Conservation (phyloP, 2,888 invertebrate species). For the Drosophila mercatorum region DNA sequence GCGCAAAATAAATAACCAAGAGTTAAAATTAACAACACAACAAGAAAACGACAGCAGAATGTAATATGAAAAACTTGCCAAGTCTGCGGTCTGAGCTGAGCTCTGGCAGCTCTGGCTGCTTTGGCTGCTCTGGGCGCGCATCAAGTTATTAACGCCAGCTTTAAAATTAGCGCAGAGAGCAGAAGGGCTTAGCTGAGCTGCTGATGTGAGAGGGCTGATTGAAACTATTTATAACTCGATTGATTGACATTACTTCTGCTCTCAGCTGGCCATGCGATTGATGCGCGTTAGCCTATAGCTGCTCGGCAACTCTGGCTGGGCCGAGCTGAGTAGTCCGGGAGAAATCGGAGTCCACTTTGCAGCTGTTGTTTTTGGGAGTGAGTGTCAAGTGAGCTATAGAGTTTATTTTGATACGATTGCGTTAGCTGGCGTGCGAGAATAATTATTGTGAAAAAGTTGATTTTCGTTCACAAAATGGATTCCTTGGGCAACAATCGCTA, state of each 20-base stretch:
- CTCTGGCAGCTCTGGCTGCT: too few relatives aligned
- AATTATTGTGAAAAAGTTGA: conserved; percentile 5
- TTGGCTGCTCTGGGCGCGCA: too few relatives aligned
- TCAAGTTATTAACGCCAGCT: conserved; percentile 17
- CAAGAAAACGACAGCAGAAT: not conserved
- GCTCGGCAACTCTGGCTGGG: not conserved
- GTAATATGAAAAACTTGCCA: conserved; percentile 10
- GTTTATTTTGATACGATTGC: conserved; percentile 3
- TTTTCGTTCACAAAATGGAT: conserved; percentile 19
- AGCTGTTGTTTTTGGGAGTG: too few relatives aligned
- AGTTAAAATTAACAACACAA: not conserved
- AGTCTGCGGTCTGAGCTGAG: conserved; percentile 33
- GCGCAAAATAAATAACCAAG: conserved; percentile 17
- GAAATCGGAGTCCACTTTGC: not conserved
- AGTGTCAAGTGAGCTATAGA: not conserved
- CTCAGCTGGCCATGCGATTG: not conserved
- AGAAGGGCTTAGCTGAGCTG: not conserved
- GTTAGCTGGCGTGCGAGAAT: not conserved
- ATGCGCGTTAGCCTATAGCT: too few relatives aligned
- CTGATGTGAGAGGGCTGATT: not conserved
- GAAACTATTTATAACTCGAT: too few relatives aligned
- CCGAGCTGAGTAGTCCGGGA: conserved; percentile 8
- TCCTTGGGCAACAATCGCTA: conserved; percentile 33
- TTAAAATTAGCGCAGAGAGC: conserved; percentile 4
- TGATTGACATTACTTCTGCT: not conserved